Conservation (phyloP, 1,140 invertebrate genomes). For the Aplysia californica region DNA sequence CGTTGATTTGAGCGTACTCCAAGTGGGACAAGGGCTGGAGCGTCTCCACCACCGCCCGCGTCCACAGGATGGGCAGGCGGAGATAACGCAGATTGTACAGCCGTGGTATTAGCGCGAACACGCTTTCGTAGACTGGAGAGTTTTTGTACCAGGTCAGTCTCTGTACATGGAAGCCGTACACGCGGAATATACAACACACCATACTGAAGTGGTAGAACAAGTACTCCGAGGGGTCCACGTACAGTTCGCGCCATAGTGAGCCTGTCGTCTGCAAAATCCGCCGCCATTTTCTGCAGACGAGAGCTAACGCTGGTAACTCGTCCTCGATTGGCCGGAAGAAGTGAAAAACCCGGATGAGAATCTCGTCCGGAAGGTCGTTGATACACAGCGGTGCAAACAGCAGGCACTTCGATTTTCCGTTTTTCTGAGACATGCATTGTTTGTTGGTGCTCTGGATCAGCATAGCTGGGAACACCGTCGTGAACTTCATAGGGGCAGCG, state of each 20-base stretch:
- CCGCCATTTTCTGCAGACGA: slow-evolving; percentile 57
- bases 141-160: slow-evolving; percentile 54
- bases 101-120: slow-evolving; percentile 51
- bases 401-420: neutral
- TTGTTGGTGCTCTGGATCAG: slow-evolving; percentile 9
- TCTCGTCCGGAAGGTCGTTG: slow-evolving; percentile 52
- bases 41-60: slow-evolving; percentile 44
- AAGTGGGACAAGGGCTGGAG: slow-evolving; percentile 39
- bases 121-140: slow-evolving; percentile 54
- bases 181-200: slow-evolving; percentile 50
- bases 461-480: neutral
- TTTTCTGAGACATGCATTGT: neutral
- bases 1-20: slow-evolving; percentile 57
- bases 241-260: slow-evolving; percentile 49
- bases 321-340: slow-evolving; percentile 55
- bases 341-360: slow-evolving; percentile 49
- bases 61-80: slow-evolving; percentile 58
- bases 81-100: slow-evolving; percentile 49
- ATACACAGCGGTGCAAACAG: slow-evolving; percentile 23
- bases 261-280: slow-evolving; percentile 43
- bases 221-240: slow-evolving; percentile 50
- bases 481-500: slow-evolving; percentile 13
- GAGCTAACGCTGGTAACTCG: slow-evolving; percentile 44
- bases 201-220: slow-evolving; percentile 50
- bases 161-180: slow-evolving; percentile 57